A percentile compares a stretch with the other conserved stretches of the same genome.
Conservation (phyloP, 2,888 invertebrate species). For the Oxystoma pomonae region DNA sequence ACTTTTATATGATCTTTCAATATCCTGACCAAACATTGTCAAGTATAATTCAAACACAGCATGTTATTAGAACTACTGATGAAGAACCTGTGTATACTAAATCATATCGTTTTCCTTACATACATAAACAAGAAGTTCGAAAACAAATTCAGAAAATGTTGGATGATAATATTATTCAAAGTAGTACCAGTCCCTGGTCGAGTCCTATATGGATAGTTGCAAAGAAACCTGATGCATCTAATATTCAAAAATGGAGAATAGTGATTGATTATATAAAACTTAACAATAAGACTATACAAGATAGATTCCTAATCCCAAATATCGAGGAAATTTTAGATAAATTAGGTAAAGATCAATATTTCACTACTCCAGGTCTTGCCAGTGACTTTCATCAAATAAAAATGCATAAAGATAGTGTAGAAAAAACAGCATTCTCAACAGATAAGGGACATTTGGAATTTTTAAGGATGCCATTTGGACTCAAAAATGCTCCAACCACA, state of each 20-base stretch:
- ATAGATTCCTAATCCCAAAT: conserved; percentile 24
- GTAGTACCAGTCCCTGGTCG: conserved; percentile 23
- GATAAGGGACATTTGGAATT: conserved; percentile 29
- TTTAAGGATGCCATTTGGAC: conserved; percentile 31
- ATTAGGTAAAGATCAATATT: conserved; percentile 25
- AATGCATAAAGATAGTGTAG: conserved; percentile 17
- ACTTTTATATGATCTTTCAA: conserved; percentile 22
- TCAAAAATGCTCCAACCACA: conserved; percentile 30
- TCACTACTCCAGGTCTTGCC: conserved; percentile 22
- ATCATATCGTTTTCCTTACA: conserved; percentile 28
- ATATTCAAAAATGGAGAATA: conserved; percentile 25
- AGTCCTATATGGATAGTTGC: too few species aligned
- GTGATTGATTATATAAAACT: conserved; percentile 24
- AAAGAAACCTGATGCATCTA: conserved; percentile 22
- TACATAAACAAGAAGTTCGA: conserved; percentile 30
- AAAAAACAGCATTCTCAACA: conserved; percentile 23
- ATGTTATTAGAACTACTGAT: conserved; percentile 18
- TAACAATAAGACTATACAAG: conserved; percentile 22
- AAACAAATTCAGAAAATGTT: conserved; percentile 28
- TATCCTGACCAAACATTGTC: conserved; percentile 13
- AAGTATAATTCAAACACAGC: conserved; percentile 19
- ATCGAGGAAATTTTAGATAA: neutral
- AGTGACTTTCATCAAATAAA: conserved; percentile 26
- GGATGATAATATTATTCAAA: conserved; percentile 20
- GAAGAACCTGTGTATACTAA: conserved; percentile 22